Evolutionary conservation across 2,888 invertebrate species (phyloP).

Genomic region (Encarsia formosa): DNA sequence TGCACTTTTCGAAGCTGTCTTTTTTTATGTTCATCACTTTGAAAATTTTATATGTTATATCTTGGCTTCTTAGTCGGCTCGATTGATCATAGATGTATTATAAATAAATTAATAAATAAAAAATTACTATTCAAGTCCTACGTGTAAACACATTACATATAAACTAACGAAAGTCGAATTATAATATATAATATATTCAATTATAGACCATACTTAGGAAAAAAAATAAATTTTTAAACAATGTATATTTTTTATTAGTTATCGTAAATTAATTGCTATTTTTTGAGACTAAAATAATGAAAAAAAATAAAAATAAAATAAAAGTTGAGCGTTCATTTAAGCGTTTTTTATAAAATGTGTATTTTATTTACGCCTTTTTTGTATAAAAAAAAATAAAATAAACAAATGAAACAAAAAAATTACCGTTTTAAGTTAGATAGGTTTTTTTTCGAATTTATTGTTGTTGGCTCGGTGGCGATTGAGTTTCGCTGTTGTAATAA

Average conservation of each 20-base stretch:
- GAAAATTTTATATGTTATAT: slow-evolving; percentile 8
- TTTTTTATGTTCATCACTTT: too few species aligned
- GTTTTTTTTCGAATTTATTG: too few species aligned
- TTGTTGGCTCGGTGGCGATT: slow-evolving; percentile 26
- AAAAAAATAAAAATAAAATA: too few species aligned
- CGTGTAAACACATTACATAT: slow-evolving; percentile 16
- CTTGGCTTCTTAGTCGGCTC: slow-evolving; percentile 21
- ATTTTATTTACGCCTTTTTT: slow-evolving; percentile 19
- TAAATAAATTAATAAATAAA: too few species aligned
- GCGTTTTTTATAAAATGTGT: slow-evolving; percentile 23
- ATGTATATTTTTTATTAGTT: slow-evolving; percentile 30
- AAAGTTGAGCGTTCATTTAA: slow-evolving; percentile 26
- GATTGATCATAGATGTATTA: too few species aligned
- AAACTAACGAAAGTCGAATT: slow-evolving; percentile 30
- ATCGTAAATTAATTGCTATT: slow-evolving; percentile 26
- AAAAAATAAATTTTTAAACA: too few species aligned
- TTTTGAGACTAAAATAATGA: slow-evolving; percentile 20
- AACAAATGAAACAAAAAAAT: too few species aligned
- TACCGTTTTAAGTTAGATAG: too few species aligned
- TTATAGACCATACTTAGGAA: slow-evolving; percentile 25
- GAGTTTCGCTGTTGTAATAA: slow-evolving; percentile 7
- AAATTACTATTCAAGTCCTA: too few species aligned
- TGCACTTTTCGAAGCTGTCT: slow-evolving; percentile 26
- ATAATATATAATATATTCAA: slow-evolving; percentile 26
- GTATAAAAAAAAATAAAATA: neutral